These are phyloP conservation scores for human (Homo sapiens) DNA, from an alignment of 2,113 vertebrate species.

Conservation along the genomic window GRCh38 chr6:139839001-139839500, in stretches of 20 bases:
- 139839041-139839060: too few species aligned
- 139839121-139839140: neutral
- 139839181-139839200: neutral
- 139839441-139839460: neutral
- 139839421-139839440: neutral
- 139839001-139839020: too few species aligned
- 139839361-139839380: neutral
- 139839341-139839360: neutral
- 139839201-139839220: neutral
- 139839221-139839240: neutral
- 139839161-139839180: neutral
- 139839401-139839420: neutral
- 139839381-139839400: neutral
- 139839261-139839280: neutral
- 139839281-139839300: neutral
- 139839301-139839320: neutral
- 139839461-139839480: neutral
- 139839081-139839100: neutral
- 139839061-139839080: too few species aligned
- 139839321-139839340: neutral
- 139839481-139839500: neutral
- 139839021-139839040: too few species aligned
- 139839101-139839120: neutral
- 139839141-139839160: neutral
- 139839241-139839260: neutral